phyloP scores from a whole-genome alignment of 2,797 vertebrate species.

The Microcaecilia unicolor region DNA sequence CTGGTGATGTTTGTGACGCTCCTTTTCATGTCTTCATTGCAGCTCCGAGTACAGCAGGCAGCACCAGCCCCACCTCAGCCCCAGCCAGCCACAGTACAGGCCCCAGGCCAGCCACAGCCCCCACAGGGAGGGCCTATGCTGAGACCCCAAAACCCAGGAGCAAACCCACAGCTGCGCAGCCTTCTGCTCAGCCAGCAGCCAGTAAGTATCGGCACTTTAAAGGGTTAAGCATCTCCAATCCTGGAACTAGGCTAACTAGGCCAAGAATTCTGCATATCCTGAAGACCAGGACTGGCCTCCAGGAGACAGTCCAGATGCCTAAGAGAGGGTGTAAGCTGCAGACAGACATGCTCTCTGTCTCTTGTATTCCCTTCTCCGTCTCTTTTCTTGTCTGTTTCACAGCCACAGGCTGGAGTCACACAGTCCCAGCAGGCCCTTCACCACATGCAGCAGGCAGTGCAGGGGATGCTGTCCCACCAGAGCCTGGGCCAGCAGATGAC shows the following conservation, averaged over 20 bases:
- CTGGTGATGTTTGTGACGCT: neutral
- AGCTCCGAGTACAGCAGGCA: constrained; percentile 56
- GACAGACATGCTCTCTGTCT: too few relatives aligned
- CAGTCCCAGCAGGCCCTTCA: constrained; percentile 44
- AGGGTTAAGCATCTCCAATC: neutral
- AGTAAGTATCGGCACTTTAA: constrained; percentile 45
- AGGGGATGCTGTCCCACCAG: constrained; percentile 70
- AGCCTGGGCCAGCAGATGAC: constrained; percentile 67
- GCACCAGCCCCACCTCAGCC: constrained; percentile 39
- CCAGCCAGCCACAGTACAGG: constrained; percentile 34
- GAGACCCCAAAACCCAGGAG: constrained; percentile 79
- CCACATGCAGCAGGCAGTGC: constrained; percentile 58
- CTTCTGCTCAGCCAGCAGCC: constrained; percentile 85
- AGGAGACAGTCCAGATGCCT: too few relatives aligned
- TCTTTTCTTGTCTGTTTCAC: neutral
- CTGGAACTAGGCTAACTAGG: fast-evolving
- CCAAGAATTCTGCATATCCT: too few relatives aligned
- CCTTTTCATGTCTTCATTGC: constrained; percentile 17
- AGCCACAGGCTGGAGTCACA: constrained; percentile 64
- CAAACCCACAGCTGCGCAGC: constrained; percentile 84
- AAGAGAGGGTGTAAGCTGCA: too few relatives aligned
- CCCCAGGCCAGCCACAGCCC: constrained; percentile 52
- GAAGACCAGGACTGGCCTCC: neutral
- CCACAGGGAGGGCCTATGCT: constrained; percentile 60
- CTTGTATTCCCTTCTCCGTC: neutral